Evolutionary conservation across 2,888 invertebrate species (phyloP), one percentile per base, ranked within the genome.

Genomic region (Clanis bilineata): DNA sequence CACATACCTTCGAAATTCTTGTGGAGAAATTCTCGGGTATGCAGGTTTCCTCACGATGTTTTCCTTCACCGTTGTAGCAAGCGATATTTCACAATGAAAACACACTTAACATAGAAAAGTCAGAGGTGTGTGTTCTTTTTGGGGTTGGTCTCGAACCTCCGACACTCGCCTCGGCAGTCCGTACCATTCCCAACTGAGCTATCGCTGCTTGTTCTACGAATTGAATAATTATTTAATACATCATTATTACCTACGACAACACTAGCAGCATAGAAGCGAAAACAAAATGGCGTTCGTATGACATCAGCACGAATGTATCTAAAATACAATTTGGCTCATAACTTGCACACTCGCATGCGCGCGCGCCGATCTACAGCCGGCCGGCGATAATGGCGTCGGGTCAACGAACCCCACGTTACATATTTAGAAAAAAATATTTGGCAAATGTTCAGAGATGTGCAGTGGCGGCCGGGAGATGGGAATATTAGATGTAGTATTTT

Each of bases 381-480:
- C 85, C 83, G 83, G 77, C 77, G 90, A 89, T 90, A 90, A 87
- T 88, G 88, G 85, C 76, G 79, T n/a, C 41, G 75, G 90, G 82
- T 86, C 77, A 78, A 76, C 70, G 89, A 71, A 74, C 78, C 76
- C 83, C 69, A 65, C 74, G 86, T 85, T 88, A 88, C 92, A 91
- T 91, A 91, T 92, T 92, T 91, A 92, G 92, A 91, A 92, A 92
- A 91, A 92, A 92, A 91, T 90, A 90, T 90, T 91, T 92, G 90
- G 90, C 91, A 91, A 91, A 89, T 87, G 88, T 80, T 80, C 89
- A 83, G 86, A 83, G 78, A 79, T 22, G 15, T 80, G 80, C 88
- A 82, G 86, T 83, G 78, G 79, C 3, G 56, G 38, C 23, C 56
- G 39, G 22, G 38, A 7, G 39, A 3, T 1, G 18, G 2, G 22